These are phyloP conservation scores for Pseudotriccus pelzelni DNA, from an alignment of 2,797 vertebrate species.

Conservation along the genomic window DNA sequence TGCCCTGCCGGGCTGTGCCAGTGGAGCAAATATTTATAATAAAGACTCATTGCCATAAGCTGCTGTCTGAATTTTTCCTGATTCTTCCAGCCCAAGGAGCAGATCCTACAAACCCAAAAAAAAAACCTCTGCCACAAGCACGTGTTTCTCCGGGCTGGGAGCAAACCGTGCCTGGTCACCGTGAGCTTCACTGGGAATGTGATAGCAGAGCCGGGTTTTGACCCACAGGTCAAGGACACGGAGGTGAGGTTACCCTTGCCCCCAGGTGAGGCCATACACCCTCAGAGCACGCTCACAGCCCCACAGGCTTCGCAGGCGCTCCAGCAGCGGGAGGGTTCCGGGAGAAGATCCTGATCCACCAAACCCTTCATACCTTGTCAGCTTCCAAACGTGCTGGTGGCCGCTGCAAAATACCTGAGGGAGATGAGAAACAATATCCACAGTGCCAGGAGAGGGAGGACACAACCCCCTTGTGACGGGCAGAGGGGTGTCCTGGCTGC, in stretches of 20 bases:
- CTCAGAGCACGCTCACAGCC: not conserved
- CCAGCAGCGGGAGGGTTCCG: not conserved
- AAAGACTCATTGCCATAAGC: not conserved
- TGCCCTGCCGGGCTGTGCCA: not conserved
- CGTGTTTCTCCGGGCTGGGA: fast-evolving
- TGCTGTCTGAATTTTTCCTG: not conserved
- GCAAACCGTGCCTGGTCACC: not conserved
- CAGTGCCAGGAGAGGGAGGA: not conserved
- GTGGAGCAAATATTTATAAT: not conserved
- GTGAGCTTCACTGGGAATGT: fast-evolving
- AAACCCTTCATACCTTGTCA: not conserved
- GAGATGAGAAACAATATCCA: not conserved
- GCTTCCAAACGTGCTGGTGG: not conserved
- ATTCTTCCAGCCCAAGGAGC: not conserved
- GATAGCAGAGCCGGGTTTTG: not conserved
- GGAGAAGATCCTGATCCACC: not conserved
- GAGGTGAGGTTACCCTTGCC: not conserved
- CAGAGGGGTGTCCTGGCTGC: not conserved
- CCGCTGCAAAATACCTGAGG: not conserved
- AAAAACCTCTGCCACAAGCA: not conserved
- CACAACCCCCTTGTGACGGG: not conserved
- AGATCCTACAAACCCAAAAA: not conserved
- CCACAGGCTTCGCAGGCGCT: not conserved
- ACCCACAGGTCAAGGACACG: not conserved
- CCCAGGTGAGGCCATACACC: not conserved